Evolutionary conservation across 2,113 vertebrate genomes (phyloP).

Genomic region (Sclerurus mexicanus): DNA sequence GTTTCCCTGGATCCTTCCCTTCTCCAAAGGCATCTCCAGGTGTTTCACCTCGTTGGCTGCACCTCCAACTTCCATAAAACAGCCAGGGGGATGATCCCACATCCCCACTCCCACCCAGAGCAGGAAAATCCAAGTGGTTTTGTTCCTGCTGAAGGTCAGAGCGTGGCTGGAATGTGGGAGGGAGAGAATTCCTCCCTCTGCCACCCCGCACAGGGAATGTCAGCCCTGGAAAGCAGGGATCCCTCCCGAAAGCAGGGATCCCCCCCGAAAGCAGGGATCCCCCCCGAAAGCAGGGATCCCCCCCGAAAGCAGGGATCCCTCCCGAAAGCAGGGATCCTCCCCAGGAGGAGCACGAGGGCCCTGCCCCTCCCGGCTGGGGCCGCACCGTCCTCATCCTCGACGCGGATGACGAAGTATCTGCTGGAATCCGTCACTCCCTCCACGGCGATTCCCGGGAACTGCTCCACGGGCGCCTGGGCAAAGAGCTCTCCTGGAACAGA

Average conservation of each 20-base stretch:
- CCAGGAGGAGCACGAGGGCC: accelerated
- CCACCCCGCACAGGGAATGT: too few relatives aligned
- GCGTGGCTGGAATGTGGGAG: too few relatives aligned
- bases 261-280: not conserved
- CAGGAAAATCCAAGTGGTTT: too few relatives aligned
- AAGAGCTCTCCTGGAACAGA: constrained; percentile 93
- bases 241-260: not conserved
- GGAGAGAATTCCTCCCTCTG: not conserved
- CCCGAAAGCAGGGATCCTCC: not conserved
- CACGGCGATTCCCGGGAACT: constrained; percentile 87
- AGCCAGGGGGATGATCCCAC: too few relatives aligned
- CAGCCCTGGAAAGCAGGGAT: too few relatives aligned
- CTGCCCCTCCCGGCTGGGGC: accelerated
- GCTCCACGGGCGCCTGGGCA: constrained; percentile 90
- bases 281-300: not conserved
- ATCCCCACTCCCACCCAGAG: too few relatives aligned
- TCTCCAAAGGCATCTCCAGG: too few relatives aligned
- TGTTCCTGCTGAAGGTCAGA: too few relatives aligned
- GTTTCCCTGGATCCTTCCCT: too few relatives aligned
- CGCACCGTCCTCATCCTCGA: constrained; percentile 87
- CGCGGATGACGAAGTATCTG: constrained; percentile 90
- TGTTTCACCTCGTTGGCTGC: too few relatives aligned
- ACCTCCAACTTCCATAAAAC: too few relatives aligned
- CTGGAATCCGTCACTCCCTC: constrained; percentile 93
- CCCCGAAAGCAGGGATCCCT: not conserved